Evolutionary conservation across 1,140 invertebrate genomes (phyloP).

Genomic region (Leptopilina boulardi): DNA sequence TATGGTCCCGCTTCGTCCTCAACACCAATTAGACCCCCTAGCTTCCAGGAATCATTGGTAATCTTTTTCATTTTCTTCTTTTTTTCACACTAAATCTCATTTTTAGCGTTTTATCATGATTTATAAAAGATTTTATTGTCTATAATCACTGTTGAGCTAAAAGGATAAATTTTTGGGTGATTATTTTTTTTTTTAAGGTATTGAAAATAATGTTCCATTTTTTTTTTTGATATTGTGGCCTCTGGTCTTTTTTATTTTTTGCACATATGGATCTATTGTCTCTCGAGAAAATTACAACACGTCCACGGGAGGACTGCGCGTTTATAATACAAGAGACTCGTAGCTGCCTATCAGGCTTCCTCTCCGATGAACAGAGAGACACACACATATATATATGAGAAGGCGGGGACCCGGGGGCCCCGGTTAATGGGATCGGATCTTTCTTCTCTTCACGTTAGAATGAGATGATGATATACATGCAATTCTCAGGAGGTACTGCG

Average conservation of each 20-base stretch:
- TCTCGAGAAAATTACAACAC: too few species aligned
- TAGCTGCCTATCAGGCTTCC: constrained; percentile 49
- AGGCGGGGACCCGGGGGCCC: constrained; percentile 49
- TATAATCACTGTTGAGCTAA: too few species aligned
- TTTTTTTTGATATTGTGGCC: too few species aligned
- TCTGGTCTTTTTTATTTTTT: constrained; percentile 46
- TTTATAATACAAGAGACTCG: constrained; percentile 72
- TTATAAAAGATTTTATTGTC: too few species aligned
- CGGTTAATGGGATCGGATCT: constrained; percentile 59
- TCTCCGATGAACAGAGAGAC: constrained; percentile 52
- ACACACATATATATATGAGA: constrained; percentile 52
- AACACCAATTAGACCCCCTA: constrained; percentile 73
- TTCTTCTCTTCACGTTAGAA: constrained; percentile 38
- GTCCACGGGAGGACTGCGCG: constrained; percentile 67
- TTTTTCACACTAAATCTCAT: constrained; percentile 5
- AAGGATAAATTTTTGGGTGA: too few species aligned
- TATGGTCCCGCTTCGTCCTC: constrained; percentile 71
- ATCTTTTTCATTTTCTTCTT: constrained; percentile 35
- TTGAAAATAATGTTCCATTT: too few species aligned
- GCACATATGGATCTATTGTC: too few species aligned
- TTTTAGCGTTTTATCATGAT: constrained; percentile 8
- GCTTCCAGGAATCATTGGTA: constrained; percentile 68
- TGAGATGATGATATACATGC: constrained; percentile 30
- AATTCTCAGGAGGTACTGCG: constrained; percentile 34
- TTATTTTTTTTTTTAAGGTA: too few species aligned